Percentiles rank a stretch among this genome's conserved stretches.
Evolutionary conservation across 1,140 invertebrate genomes (phyloP).

Genomic region (Coenobita brevimanus): DNA sequence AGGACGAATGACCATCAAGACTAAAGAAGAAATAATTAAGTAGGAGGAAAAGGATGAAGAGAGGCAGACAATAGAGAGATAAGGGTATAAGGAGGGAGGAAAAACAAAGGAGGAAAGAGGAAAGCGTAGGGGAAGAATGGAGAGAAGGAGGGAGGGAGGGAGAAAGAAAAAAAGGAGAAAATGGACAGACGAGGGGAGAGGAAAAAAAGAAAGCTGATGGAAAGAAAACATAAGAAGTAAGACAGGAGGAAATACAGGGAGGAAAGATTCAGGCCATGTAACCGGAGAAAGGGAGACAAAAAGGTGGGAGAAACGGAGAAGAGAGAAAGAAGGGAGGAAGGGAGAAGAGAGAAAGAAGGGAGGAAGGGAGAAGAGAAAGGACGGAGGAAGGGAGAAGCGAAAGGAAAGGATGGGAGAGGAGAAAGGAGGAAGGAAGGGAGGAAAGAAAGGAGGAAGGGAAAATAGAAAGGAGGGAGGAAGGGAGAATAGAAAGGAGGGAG

Average conservation of each 20-base stretch:
- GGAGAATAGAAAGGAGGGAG: too few relatives aligned
- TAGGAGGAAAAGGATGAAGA: not conserved
- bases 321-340: too few relatives aligned
- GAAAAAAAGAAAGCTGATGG: not conserved
- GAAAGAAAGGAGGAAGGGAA: not conserved
- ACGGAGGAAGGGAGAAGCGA: not conserved
- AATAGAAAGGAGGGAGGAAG: too few relatives aligned
- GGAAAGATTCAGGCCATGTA: too few relatives aligned
- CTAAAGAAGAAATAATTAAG: not conserved
- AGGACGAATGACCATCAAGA: not conserved
- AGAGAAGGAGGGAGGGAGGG: not conserved
- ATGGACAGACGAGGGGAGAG: not conserved
- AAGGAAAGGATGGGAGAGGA: not conserved
- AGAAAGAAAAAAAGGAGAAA: too few relatives aligned
- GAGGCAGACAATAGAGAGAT: not conserved
- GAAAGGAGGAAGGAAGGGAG: not conserved
- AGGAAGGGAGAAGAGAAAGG: not conserved
- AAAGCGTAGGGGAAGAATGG: not conserved
- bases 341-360: not conserved
- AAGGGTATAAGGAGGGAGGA: not conserved
- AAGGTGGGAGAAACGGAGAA: too few relatives aligned
- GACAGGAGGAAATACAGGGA: not conserved
- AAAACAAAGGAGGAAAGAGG: slow-evolving; percentile 3
- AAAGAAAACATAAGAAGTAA: not conserved
- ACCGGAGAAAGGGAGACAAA: not conserved